Conservation (phyloP, 2,888 invertebrate genomes). For the Apamea monoglypha region DNA sequence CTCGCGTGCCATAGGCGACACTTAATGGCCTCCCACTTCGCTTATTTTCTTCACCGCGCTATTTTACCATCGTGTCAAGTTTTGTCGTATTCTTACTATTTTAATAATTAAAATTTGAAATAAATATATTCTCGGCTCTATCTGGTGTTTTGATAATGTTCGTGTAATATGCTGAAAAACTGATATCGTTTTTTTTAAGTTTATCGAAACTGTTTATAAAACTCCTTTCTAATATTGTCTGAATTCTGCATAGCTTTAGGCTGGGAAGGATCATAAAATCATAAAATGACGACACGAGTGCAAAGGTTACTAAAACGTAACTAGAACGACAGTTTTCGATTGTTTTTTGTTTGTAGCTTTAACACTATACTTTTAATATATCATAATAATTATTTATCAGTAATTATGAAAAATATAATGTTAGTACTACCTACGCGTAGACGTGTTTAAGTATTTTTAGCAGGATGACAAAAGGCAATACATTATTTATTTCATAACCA, state of each 20-base stretch:
- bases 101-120: conserved; percentile 60
- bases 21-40: conserved; percentile 83
- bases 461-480: background rate
- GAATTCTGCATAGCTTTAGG: background rate
- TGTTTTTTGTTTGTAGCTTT: background rate
- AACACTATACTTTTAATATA: background rate
- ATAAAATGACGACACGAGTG: background rate
- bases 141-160: background rate
- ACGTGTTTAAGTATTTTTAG: background rate
- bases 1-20: conserved; percentile 77
- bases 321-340: background rate
- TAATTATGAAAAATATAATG: too few relatives aligned
- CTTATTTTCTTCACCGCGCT: conserved; percentile 81
- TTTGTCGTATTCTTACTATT: conserved; percentile 73
- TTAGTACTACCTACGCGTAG: too few relatives aligned
- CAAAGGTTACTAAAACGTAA: background rate
- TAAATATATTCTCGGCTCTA: conserved; percentile 16
- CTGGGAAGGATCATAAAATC: background rate
- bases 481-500: background rate
- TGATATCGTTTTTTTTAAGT: background rate
- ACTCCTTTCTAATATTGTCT: background rate
- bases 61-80: conserved; percentile 81
- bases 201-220: background rate
- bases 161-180: background rate
- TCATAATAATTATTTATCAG: too few relatives aligned